Base-by-base conservation (phyloP, 2,113 vertebrate species). In the Centropus bengalensis region DNA sequence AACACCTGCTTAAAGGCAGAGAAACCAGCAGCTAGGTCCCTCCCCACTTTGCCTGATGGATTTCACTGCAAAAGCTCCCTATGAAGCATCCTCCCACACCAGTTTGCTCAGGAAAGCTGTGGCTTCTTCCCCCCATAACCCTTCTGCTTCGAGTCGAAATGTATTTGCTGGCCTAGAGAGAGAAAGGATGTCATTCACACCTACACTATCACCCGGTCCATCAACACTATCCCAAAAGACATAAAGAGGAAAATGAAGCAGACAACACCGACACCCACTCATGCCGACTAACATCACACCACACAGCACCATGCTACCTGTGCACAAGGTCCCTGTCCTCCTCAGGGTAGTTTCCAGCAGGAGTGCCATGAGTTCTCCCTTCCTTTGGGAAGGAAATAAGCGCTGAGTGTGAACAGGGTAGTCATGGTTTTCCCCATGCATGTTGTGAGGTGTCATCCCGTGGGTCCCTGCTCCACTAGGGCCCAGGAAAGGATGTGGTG, bases 391-490 rank as follows among this genome's bases (percentile, higher is more conserved):
- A 42, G 15, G 21, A 20, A 63, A 45, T 8, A 78, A 73, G 33
- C 0, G 0, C 9, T 24, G 26, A 16, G 4, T 55, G 22, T 68
- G 24, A 68, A 2, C 2, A 4, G 4, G 11, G 5, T 0, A 1
- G 10, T 19, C 0, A 0, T 59, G 24, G 14, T 69, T n/a, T 55
- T 5, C 2, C 4, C 1, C 0, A 2, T 6, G 33, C 9, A n/a
- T 5, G 0, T 14, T n/a, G 7, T 18, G 5, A 2, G 30, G 5
- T 6, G 33, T 13, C 12, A 45, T 44, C 21, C 26, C 2, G 1
- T 19, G 38, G 23, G 18, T 18, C 4, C n/a, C n/a, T 40, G 42
- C 62, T 30, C 14, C 42, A 71, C 22, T 8, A 33, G 26, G 8
- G 7, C 45, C 26, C 2, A 0, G 38, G 47, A 71, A 82, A 7